Evolutionary conservation across 1,140 invertebrate genomes (phyloP), one percentile per base, ranked within the genome.

Genomic region (Globodera rostochiensis): DNA sequence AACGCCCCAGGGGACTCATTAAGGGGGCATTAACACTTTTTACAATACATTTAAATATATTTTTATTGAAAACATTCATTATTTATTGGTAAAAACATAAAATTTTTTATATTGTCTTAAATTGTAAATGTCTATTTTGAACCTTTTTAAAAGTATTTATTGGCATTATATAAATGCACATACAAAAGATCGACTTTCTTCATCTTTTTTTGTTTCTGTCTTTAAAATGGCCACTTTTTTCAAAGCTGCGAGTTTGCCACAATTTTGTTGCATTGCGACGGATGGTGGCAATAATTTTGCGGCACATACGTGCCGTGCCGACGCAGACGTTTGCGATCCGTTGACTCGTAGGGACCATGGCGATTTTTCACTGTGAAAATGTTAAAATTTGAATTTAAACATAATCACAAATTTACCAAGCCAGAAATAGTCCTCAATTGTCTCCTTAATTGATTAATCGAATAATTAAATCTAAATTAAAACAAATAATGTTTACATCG

Each of bases 381-480:
- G 25, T 11, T 53, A 2, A 75, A 15, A 50, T 75, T 75, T 75
- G 21, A 57, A 46, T 15, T 19, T 50, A 57, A 57, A 4, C 13
- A 4, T 53, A 6, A 6, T 47, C 21, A 75, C 21, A 57, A 11
- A 36, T 21, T 11, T 69, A 78, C 77, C 67, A 53, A 83, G 13
- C 82, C 82, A 83, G 46, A 83, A 83, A 53, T 74, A 53, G 15
- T 83, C 82, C 46, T 83, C 82, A 11, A 83, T 73, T 1, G 82
- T 83, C 8, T 84, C 82, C 82, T 83, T 6, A 21, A 82, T 21
- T 11, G 46, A 8, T 70, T 9, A 25, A 46, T 64, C 8, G 46
- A 53, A 46, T 79, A 82, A 25, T 11, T 57, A 82, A 49, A n/a
- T 77, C 0, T 81, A 36, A 3, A 36, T 36, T 36, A 3, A 36